A percentile compares a stretch with the other conserved stretches of the same genome.
Evolutionary conservation across 2,113 vertebrate species (phyloP).

Genomic region (Acrocephalus arundinaceus): DNA sequence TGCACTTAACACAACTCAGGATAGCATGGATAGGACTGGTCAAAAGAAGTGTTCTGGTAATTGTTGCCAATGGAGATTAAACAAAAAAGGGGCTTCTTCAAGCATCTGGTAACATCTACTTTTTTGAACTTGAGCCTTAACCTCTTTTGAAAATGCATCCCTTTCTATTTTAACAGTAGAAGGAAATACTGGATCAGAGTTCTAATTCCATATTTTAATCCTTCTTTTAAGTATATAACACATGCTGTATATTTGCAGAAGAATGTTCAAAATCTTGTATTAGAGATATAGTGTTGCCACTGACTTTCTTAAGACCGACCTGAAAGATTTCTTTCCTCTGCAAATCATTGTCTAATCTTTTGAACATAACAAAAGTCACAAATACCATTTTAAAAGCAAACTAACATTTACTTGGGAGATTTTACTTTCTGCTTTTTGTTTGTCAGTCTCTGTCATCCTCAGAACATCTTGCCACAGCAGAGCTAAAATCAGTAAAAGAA

Average conservation of each 20-base stretch:
- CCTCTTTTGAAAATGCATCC: background rate
- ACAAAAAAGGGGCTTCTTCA: background rate
- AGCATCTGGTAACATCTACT: background rate
- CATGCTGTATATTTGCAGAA: background rate
- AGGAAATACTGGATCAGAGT: background rate
- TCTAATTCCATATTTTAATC: background rate
- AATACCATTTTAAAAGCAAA: background rate
- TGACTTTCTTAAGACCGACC: background rate
- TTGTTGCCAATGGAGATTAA: background rate
- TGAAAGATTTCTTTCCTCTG: background rate
- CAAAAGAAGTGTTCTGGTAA: background rate
- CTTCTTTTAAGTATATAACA: background rate
- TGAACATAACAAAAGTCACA: background rate
- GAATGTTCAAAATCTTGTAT: background rate
- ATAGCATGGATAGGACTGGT: background rate
- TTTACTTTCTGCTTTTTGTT: background rate
- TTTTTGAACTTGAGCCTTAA: background rate
- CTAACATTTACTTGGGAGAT: background rate
- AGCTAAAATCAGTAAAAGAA: background rate
- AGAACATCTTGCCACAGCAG: background rate
- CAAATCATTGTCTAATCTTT: background rate
- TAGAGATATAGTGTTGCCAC: background rate
- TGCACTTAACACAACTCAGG: rapidly evolving
- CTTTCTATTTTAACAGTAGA: background rate
- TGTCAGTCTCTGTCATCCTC: background rate